phyloP scores from a whole-genome alignment of 1,140 invertebrate genomes.

The Sycophila sp. region DNA sequence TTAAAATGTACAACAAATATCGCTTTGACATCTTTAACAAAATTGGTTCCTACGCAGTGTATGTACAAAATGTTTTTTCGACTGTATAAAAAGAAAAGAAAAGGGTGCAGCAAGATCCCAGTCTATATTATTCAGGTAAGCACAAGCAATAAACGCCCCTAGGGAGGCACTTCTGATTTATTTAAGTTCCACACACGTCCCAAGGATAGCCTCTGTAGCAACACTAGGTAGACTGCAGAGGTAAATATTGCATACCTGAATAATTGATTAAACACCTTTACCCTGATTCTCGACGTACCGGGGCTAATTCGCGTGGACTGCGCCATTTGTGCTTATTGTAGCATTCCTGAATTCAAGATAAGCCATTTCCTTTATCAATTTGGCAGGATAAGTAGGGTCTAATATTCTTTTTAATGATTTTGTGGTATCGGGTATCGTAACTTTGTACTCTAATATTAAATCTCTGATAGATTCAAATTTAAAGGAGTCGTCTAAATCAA shows the following conservation, averaged over 20 bases:
- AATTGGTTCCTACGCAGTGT: not conserved
- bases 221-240: too few relatives aligned
- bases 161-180: constrained; percentile 1
- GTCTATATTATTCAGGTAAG: not conserved
- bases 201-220: not conserved
- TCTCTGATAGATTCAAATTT: constrained; percentile 38
- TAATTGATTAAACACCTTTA: constrained; percentile 8
- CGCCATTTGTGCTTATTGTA: not conserved
- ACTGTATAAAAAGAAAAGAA: not conserved
- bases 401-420: constrained; percentile 44
- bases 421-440: constrained; percentile 39
- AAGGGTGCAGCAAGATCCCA: not conserved
- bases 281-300: not conserved
- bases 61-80: not conserved
- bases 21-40: too few relatives aligned
- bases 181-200: too few relatives aligned
- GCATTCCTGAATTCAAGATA: constrained; percentile 40
- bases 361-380: constrained; percentile 47
- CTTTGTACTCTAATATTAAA: constrained; percentile 43
- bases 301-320: not conserved
- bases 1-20: not conserved
- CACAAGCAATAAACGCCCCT: not conserved
- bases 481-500: constrained; percentile 35
- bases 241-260: not conserved
- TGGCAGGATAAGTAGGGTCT: constrained; percentile 52